These are phyloP conservation scores for Argyra leucocephala DNA, from an alignment of 2,888 invertebrate genomes.

Conservation along the genomic window DNA sequence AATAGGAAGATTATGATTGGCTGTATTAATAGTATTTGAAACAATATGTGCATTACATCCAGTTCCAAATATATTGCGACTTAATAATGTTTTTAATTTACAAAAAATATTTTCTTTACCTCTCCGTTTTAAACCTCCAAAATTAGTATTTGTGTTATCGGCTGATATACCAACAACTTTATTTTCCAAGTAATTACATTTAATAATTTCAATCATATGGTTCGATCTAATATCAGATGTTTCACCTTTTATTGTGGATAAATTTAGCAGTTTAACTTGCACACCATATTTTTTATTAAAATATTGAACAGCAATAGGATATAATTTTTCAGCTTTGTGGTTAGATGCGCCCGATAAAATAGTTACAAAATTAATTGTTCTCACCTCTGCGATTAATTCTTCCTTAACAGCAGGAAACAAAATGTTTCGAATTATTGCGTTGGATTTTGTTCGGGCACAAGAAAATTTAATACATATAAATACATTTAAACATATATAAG, in stretches of 20 bases:
- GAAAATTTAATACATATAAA: too few species aligned
- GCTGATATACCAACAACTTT: conserved; percentile 17
- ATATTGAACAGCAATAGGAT: conserved; percentile 13
- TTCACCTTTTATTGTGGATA: conserved; percentile 17
- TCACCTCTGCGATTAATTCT: too few species aligned
- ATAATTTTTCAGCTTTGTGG: background rate
- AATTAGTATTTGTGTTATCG: conserved; percentile 17
- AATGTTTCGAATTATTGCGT: background rate
- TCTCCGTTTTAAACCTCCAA: conserved; percentile 16
- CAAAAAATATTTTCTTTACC: conserved; percentile 9
- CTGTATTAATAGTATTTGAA: too few species aligned
- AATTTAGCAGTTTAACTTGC: too few species aligned
- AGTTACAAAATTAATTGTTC: background rate
- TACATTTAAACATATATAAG: too few species aligned
- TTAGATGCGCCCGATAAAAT: background rate
- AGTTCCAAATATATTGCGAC: conserved; percentile 16
- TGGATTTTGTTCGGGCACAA: conserved; percentile 16
- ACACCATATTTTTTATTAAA: conserved; percentile 17
- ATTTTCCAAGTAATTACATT: too few species aligned
- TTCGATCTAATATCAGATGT: conserved; percentile 18
- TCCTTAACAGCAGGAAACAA: too few species aligned
- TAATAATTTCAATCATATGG: conserved; percentile 16
- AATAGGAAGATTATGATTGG: conserved; percentile 14
- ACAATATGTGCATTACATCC: conserved; percentile 16
- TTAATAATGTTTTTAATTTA: background rate